Conservation (phyloP, 2,888 invertebrate species). For the Beris chalybata region DNA sequence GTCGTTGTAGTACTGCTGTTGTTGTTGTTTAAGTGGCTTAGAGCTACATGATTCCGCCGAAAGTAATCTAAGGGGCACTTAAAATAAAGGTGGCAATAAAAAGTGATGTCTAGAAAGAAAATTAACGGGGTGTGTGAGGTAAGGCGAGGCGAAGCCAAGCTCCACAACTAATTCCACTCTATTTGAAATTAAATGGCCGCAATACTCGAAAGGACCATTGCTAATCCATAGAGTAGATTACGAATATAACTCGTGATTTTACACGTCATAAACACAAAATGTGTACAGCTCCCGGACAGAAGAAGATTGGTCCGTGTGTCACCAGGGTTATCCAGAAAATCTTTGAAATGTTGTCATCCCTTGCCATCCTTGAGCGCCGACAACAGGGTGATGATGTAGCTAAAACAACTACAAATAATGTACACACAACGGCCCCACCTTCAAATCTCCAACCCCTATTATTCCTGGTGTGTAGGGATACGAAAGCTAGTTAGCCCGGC, state of each 20-base stretch:
- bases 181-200: slow-evolving; percentile 21
- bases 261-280: slow-evolving; percentile 26
- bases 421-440: neutral
- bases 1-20: neutral
- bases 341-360: slow-evolving; percentile 10
- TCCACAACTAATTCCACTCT: slow-evolving; percentile 11
- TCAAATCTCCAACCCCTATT: neutral
- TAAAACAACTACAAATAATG: neutral
- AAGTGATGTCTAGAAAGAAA: too few species aligned
- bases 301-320: neutral
- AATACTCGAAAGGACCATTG: slow-evolving; percentile 1
- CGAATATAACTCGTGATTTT: slow-evolving; percentile 22
- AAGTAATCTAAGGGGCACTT: too few species aligned
- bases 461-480: too few species aligned
- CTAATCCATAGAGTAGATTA: neutral
- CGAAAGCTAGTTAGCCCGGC: too few species aligned
- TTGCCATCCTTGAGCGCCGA: neutral
- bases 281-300: neutral
- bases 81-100: too few species aligned
- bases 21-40: neutral
- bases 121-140: too few species aligned
- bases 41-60: too few species aligned
- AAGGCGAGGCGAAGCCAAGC: too few species aligned
- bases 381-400: neutral
- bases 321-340: neutral